phyloP scores from a whole-genome alignment of 2,797 vertebrate genomes.

The Cossypha niveicapilla region DNA sequence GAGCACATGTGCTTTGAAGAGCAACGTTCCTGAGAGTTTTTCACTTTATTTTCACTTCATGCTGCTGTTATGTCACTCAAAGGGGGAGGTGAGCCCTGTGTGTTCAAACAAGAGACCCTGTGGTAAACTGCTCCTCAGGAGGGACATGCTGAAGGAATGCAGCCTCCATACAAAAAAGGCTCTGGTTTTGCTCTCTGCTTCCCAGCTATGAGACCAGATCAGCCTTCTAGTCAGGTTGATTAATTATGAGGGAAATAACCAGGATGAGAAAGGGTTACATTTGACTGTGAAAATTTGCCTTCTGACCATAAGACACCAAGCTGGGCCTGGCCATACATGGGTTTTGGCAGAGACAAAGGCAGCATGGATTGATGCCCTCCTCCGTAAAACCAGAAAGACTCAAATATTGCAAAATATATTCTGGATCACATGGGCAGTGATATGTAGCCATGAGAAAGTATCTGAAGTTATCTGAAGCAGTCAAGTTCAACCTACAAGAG shows the following conservation, averaged over 20 bases:
- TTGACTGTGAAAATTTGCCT: not conserved
- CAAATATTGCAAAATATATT: not conserved
- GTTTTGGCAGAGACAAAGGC: not conserved
- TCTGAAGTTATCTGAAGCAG: not conserved
- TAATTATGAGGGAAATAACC: not conserved
- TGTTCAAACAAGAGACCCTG: not conserved
- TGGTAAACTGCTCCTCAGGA: not conserved
- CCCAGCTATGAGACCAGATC: slow-evolving; percentile 5
- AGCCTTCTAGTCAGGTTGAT: not conserved
- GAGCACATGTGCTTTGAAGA: not conserved
- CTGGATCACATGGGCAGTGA: not conserved
- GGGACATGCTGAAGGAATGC: not conserved
- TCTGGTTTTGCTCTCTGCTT: slow-evolving; percentile 17
- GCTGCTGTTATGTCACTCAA: slow-evolving; percentile 22
- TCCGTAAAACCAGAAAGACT: not conserved
- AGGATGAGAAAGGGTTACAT: not conserved
- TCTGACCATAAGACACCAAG: not conserved
- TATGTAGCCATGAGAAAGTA: not conserved
- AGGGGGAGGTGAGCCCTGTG: not conserved
- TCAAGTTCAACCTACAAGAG: not conserved
- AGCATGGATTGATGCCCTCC: not conserved
- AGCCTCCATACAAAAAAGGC: not conserved
- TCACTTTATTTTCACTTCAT: not conserved
- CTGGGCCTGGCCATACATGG: no score
- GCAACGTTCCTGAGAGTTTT: not conserved